Evolutionary conservation across 2,888 invertebrate species (phyloP).

Genomic region (Acrocyrtus sp.): DNA sequence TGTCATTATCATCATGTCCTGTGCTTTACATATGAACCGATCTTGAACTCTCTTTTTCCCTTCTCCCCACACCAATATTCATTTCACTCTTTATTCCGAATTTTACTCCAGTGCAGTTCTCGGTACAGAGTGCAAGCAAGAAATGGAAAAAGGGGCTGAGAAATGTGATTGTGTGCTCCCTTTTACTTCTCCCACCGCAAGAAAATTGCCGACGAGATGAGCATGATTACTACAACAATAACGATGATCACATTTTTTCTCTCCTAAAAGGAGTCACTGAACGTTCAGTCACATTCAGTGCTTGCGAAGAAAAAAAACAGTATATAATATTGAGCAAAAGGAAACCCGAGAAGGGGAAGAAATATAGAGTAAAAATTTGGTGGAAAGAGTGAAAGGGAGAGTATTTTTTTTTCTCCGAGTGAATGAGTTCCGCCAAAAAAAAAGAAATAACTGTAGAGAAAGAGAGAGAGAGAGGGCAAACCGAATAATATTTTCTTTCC

Average conservation of each 20-base stretch:
- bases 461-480: slow-evolving; percentile 9
- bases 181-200: slow-evolving; percentile 1
- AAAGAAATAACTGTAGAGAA: too few species aligned
- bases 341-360: slow-evolving; percentile 33
- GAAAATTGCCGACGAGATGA: slow-evolving; percentile 1
- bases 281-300: too few species aligned
- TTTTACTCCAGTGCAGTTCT: too few species aligned
- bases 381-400: slow-evolving; percentile 14
- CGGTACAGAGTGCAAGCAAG: too few species aligned
- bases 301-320: background rate
- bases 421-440: slow-evolving; percentile 31
- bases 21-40: too few species aligned
- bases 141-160: too few species aligned
- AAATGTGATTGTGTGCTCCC: slow-evolving; percentile 24
- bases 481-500: slow-evolving; percentile 36
- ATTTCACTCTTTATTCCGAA: too few species aligned
- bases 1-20: too few species aligned
- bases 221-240: background rate
- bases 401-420: background rate
- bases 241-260: background rate
- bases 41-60: too few species aligned
- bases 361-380: slow-evolving; percentile 51
- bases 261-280: background rate
- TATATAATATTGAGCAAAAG: slow-evolving; percentile 2
- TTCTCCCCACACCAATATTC: too few species aligned